phyloP scores from a whole-genome alignment of 2,888 invertebrate species.

The Drosophila aldrichi region DNA sequence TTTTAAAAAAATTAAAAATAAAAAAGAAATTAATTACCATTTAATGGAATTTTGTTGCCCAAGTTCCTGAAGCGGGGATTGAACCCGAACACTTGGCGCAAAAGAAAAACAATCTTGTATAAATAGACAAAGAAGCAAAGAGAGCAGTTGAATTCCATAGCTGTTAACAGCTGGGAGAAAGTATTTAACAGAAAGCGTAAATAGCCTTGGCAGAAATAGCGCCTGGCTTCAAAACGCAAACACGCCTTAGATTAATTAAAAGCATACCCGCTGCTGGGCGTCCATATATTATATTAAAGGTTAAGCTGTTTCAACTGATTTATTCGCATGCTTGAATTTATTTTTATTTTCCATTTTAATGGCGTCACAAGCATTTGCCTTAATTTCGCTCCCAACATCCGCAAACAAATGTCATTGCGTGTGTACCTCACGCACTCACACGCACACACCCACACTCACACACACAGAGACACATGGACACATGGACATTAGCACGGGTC shows the following conservation, averaged over 20 bases:
- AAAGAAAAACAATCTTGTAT: neutral
- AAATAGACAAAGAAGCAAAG: neutral
- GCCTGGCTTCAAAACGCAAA: neutral
- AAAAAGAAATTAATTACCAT: no score
- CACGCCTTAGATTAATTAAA: conserved; percentile 35
- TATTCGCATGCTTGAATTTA: conserved; percentile 63
- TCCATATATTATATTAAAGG: conserved; percentile 22
- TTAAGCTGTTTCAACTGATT: conserved; percentile 36
- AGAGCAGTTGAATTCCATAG: neutral
- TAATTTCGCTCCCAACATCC: conserved; percentile 49
- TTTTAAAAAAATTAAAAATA: no score
- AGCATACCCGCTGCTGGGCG: neutral
- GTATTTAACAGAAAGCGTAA: neutral
- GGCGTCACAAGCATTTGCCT: conserved; percentile 57
- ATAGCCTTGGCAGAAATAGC: neutral
- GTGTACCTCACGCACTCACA: conserved; percentile 47
- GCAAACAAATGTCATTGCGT: conserved; percentile 50
- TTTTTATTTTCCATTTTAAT: conserved; percentile 62
- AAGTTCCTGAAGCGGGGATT: neutral
- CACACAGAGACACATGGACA: neutral
- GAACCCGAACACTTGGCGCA: neutral
- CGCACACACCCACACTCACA: conserved; percentile 5
- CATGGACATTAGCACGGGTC: conserved; percentile 25
- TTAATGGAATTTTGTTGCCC: no score
- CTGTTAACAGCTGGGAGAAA: neutral